A percentile compares a stretch with the other conserved stretches of the same genome.
Evolutionary conservation across 2,888 invertebrate genomes (phyloP).

Genomic region (Drosophila pegasa): DNA sequence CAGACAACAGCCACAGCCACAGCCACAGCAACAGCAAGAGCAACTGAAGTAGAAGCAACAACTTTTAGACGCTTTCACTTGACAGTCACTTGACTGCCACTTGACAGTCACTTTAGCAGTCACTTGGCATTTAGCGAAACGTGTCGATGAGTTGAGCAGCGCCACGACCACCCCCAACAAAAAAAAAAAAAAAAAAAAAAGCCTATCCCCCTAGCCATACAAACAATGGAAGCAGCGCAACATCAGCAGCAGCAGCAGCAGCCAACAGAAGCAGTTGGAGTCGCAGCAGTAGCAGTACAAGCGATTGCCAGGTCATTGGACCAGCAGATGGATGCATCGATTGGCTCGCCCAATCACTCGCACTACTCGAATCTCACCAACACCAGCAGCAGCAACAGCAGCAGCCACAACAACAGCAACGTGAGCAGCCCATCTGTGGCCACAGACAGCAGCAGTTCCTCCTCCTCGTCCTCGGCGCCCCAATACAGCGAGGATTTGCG

Average conservation of each 20-base stretch:
- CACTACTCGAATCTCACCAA: constrained; percentile 79
- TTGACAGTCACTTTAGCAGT: constrained; percentile 59
- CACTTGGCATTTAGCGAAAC: constrained; percentile 69
- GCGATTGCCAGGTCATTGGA: constrained; percentile 67
- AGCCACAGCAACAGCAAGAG: constrained; percentile 20
- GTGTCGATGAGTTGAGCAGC: constrained; percentile 73
- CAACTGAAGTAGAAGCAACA: constrained; percentile 4
- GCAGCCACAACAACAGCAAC: constrained; percentile 49
- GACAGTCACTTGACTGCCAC: constrained; percentile 61
- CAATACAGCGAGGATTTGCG: constrained; percentile 80
- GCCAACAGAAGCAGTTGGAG: constrained; percentile 16
- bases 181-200: background rate
- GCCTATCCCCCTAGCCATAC: constrained; percentile 6
- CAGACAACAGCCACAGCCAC: constrained; percentile 39
- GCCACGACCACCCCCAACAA: constrained; percentile 12
- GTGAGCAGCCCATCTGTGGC: constrained; percentile 58
- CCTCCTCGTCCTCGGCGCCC: constrained; percentile 74
- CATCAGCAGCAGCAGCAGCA: constrained; percentile 28
- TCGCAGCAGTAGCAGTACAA: constrained; percentile 23
- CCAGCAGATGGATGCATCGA: constrained; percentile 64
- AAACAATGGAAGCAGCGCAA: constrained; percentile 63
- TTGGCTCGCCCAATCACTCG: constrained; percentile 71
- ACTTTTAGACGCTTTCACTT: constrained; percentile 15
- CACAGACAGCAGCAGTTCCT: constrained; percentile 56
- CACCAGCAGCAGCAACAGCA: constrained; percentile 55